Evolutionary conservation across 2,797 vertebrate species (phyloP), one percentile per base, ranked within the genome.

Genomic region (Catamblyrhynchus diadema): DNA sequence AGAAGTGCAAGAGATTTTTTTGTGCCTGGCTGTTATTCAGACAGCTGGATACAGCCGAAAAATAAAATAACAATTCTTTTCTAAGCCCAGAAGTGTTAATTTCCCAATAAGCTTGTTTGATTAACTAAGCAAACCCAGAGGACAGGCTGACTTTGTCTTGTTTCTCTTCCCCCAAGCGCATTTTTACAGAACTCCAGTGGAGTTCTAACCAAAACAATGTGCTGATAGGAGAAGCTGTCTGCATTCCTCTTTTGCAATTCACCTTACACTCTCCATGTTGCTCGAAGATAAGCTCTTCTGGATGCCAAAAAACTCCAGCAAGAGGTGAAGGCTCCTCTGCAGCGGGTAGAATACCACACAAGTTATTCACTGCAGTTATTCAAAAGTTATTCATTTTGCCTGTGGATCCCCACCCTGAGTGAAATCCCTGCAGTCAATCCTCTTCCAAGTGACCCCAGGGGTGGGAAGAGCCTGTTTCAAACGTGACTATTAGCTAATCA

Each of bases 301-400:
- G 73, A 81, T 96, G 94, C 96, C 96, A 90, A 87, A 95, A 94
- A 81, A 57, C 81, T 92, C 56, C 90, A 89, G 82, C 77, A 86
- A 96, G 93, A 95, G 89, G 93, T 96, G 95, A 97, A 96, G 97
- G 95, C 70, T 97, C 53, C 83, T 93, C 37, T 85, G 93, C 93
- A 74, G 53, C 0, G 56, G 67, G 66, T 16, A 86, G 47, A 94
- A 56, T 3, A 4, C 64, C 86, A n/a, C 53, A 47, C 32, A 56
- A 81, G 53, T 86, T 94, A 88, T 92, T 95, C 77, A 64, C 4
- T 72, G 61, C 83, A 92, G 89, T 92, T n/a, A n/a, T n/a, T n/a
- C n/a, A n/a, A n/a, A n/a, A n/a, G n/a, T n/a, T n/a, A n/a, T n/a
- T n/a, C n/a, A n/a, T n/a, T 74, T 54, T 94, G 85, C 56, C 57